Evolutionary conservation across 2,888 invertebrate species (phyloP), one percentile per base, ranked within the genome.

Genomic region (Athalia cordata): DNA sequence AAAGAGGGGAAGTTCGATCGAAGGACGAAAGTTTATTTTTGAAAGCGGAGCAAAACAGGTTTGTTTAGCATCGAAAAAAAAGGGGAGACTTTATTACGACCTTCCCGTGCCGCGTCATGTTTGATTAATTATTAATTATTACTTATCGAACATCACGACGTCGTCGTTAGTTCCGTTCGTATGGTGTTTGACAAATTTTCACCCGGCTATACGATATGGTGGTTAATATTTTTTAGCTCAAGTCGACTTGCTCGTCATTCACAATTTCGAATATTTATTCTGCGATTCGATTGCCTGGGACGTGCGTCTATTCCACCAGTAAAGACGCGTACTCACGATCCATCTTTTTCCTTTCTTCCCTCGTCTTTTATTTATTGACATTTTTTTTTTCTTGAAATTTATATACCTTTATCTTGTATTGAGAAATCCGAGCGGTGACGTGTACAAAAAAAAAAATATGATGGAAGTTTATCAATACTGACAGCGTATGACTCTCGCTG

Each of bases 81-180:
- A n/a, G 62, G 75, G 75, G 62, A 47, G 29, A 62, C 50, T 61
- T 75, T 9, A 61, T 61, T 75, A 50, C 50, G 50, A 50, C 8
- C 47, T 8, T 9, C 57, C 13, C 72, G 57, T 72, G 72, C 57
- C 72, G 13, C 57, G 72, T 72, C 72, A 59, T 64, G 52, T 52
- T 52, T 64, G 29, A 75, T 75, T 75, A 75, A 75, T 75, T 75
- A 75, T 75, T 75, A 62, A 62, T 75, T 62, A 75, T 75, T 50
- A 50, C 50, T 62, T 43, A 50, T 49, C 75, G 52, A 61, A 49
- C 13, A 49, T 75, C 75, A 62, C 49, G 75, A 62, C 50, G 15
- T 50, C 75, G 62, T 57, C 75, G 61, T 64, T 50, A 61, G 62
- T 75, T 49, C 50, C n/a, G 7, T 43, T 50, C 13, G 29, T 7